phyloP scores from a whole-genome alignment of 2,797 vertebrate species.

The Betta splendens region DNA sequence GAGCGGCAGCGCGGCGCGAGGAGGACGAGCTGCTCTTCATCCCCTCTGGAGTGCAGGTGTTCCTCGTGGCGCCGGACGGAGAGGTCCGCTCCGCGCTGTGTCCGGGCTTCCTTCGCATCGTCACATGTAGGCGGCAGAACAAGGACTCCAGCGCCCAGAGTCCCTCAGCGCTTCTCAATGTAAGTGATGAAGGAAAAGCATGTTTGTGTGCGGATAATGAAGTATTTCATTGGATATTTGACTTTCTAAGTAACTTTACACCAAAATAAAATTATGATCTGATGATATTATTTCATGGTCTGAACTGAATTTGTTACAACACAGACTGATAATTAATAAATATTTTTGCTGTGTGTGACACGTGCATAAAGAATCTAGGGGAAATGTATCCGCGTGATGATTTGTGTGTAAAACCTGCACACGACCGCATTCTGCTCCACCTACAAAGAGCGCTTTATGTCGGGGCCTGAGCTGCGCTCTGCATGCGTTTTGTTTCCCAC shows the following conservation, averaged over 20 bases:
- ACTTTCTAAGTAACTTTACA: neutral
- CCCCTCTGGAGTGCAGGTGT: constrained; percentile 93
- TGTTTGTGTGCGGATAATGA: neutral
- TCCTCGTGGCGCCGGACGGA: constrained; percentile 91
- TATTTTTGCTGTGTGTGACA: neutral
- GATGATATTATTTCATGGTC: no score
- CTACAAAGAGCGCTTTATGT: constrained; percentile 54
- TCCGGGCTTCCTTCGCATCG: constrained; percentile 90
- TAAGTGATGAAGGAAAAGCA: constrained; percentile 66
- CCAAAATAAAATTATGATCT: neutral
- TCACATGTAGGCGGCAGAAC: constrained; percentile 77
- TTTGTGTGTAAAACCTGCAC: constrained; percentile 20
- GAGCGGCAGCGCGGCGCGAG: constrained; percentile 58
- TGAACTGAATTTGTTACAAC: no score
- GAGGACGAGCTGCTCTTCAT: constrained; percentile 87
- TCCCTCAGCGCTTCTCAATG: constrained; percentile 88
- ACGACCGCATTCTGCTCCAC: constrained; percentile 31
- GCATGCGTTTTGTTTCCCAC: constrained; percentile 56
- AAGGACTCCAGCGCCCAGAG: constrained; percentile 34
- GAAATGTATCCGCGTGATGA: neutral
- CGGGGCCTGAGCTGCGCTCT: constrained; percentile 28
- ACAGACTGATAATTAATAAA: no score
- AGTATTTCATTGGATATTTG: neutral
- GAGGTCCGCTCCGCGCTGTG: constrained; percentile 91
- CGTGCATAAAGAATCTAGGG: no score